A percentile compares a stretch with the other conserved stretches of the same genome.
Evolutionary conservation across 1,140 invertebrate species (phyloP).

Genomic region (Lordiphosa clarofinis): DNA sequence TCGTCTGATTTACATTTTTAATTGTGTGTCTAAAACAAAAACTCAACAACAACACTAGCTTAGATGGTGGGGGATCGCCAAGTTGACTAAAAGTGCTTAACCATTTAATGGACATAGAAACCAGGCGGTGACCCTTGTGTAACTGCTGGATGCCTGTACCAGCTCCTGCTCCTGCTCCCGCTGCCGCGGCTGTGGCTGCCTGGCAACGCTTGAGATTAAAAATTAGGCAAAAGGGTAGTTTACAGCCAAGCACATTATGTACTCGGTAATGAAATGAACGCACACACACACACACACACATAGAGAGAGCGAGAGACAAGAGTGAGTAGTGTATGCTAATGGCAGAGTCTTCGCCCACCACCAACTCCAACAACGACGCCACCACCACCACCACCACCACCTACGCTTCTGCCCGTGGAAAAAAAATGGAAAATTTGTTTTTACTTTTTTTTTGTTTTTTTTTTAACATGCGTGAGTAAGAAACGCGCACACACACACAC

Average conservation of each 20-base stretch:
- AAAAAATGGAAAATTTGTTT: constrained; percentile 64
- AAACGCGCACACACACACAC: constrained; percentile 23
- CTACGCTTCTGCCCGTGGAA: not conserved
- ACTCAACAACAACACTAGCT: constrained; percentile 8
- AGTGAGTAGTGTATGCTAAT: constrained; percentile 77
- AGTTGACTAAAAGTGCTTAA: constrained; percentile 13
- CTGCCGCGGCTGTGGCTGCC: constrained; percentile 29
- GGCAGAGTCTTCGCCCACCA: constrained; percentile 40
- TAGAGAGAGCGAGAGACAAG: not conserved
- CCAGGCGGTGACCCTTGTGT: constrained; percentile 6
- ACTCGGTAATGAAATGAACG: constrained; percentile 67
- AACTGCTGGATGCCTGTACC: not conserved
- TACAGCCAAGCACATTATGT: constrained; percentile 50
- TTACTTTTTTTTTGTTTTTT: constrained; percentile 41
- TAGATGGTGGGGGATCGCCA: not conserved
- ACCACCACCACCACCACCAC: constrained; percentile 5
- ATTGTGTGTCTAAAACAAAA: constrained; percentile 56
- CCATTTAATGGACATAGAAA: constrained; percentile 29
- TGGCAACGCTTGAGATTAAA: constrained; percentile 67
- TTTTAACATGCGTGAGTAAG: constrained; percentile 34
- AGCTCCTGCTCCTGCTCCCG: constrained; percentile 3
- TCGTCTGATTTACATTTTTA: constrained; percentile 74
- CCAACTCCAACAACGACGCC: constrained; percentile 9
- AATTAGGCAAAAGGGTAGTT: constrained; percentile 77
- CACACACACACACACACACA: constrained; percentile 31